A percentile compares a stretch with the other conserved stretches of the same genome.
Conservation (phyloP, 2,888 invertebrate species). For the Diplazon laetatorius region DNA sequence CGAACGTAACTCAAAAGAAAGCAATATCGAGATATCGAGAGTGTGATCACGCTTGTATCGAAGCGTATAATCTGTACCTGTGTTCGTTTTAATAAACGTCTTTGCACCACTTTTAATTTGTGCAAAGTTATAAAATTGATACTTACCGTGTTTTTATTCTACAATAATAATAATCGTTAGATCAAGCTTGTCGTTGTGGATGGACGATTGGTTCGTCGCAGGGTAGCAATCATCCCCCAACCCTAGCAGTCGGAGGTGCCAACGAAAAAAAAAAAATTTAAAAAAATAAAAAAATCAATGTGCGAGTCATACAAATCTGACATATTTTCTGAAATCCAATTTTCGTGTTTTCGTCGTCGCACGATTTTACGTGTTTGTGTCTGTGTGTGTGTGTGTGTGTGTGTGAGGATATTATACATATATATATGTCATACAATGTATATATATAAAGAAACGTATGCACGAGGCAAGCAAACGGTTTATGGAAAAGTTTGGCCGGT, state of each 20-base stretch:
- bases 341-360: constrained; percentile 47
- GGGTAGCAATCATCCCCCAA: not conserved
- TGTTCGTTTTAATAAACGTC: no score
- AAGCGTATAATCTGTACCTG: no score
- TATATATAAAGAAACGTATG: constrained; percentile 9
- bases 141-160: no score
- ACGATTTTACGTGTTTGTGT: constrained; percentile 6
- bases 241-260: not conserved
- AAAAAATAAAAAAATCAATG: no score
- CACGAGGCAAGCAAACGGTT: constrained; percentile 1
- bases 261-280: no score
- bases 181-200: constrained; percentile 2
- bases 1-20: no score
- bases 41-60: no score
- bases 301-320: constrained; percentile 54
- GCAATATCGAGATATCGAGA: no score
- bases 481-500: not conserved
- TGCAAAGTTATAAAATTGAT: no score
- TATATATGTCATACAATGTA: not conserved
- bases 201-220: not conserved
- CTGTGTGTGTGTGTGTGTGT: not conserved
- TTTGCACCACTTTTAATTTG: no score
- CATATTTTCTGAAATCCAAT: constrained; percentile 63
- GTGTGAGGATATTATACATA: not conserved
- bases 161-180: constrained; percentile 20